Evolutionary conservation across 2,113 vertebrate genomes (phyloP).

Genomic region (Melospiza melodia): DNA sequence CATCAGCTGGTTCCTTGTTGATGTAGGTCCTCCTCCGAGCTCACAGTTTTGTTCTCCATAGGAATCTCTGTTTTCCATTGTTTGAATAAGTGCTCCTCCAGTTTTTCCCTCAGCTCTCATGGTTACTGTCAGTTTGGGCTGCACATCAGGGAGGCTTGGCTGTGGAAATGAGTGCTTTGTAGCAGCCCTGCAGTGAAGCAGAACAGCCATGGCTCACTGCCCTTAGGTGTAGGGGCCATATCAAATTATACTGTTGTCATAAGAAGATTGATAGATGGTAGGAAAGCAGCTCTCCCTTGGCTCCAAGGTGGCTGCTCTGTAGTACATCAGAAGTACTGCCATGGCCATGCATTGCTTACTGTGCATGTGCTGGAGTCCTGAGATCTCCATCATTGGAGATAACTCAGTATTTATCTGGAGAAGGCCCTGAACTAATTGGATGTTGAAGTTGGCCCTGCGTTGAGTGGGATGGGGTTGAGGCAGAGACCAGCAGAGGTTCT

Average conservation of each 20-base stretch:
- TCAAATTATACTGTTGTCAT: not conserved
- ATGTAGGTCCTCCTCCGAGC: rapidly evolving
- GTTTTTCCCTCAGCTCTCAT: not conserved
- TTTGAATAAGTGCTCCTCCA: not conserved
- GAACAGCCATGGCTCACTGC: not conserved
- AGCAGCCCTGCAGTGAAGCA: not conserved
- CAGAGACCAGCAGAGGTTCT: not conserved
- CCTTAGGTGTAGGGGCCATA: rapidly evolving
- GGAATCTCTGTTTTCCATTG: not conserved
- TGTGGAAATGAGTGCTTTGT: not conserved
- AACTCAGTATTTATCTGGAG: not conserved
- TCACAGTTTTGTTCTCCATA: not conserved
- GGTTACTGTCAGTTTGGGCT: not conserved
- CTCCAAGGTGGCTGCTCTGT: not conserved
- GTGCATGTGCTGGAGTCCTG: not conserved
- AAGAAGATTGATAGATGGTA: not conserved
- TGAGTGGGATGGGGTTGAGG: rapidly evolving
- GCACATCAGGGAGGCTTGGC: not conserved
- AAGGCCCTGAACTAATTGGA: not conserved
- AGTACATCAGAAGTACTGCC: rapidly evolving
- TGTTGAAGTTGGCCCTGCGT: not conserved
- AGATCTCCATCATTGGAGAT: not conserved
- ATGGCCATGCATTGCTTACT: rapidly evolving
- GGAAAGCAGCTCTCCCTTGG: not conserved
- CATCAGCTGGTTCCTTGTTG: not conserved